Evolutionary conservation across 2,113 vertebrate genomes (phyloP), one percentile per base, ranked within the genome.

Genomic region (Bubalus kerabau): DNA sequence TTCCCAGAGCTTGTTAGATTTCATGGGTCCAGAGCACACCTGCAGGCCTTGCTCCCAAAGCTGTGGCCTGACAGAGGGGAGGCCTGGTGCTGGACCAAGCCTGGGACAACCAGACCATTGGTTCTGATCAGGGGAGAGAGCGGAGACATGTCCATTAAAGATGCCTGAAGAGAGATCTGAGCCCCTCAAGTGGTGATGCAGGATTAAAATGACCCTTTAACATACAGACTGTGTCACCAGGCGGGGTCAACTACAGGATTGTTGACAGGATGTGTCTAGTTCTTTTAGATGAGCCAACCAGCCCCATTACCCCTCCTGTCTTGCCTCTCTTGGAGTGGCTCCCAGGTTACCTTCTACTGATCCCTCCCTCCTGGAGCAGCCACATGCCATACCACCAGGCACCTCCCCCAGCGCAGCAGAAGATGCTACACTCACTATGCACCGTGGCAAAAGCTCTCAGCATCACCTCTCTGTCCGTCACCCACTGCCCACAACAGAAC

Each of bases 181-280:
- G 17, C 59, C 50, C 14, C 10, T 67, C 26, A 12, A 48, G 59
- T 8, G 14, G 32, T 19, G 30, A 12, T 16, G 8, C 43, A 59
- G 16, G 40, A 23, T 56, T 13, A 28, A 67, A 43, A 43, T 0
- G 5, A 14, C n/a, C 8, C 30, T 56, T 36, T 17, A n/a, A 1
- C n/a, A 23, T 1, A 21, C 10, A n/a, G 80, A n/a, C 8, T n/a
- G 26, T 62, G 36, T 56, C 60, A 40, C 2, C 3, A 43, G 10
- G 17, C 1, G 16, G 56, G 14, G 5, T 62, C 67, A 21, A 14
- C 15, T 28, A 4, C 0, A 8, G 10, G 4, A 28, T 0, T 24
- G 13, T 28, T 6, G 32, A 59, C 40, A 5, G 2, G 1, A 48
- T 12, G 30, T 30, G 0, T n/a, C 40, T n/a, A 32, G 19, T 14